phyloP scores from a whole-genome alignment of 2,113 vertebrate genomes.

The Thamnophis sirtalis region DNA sequence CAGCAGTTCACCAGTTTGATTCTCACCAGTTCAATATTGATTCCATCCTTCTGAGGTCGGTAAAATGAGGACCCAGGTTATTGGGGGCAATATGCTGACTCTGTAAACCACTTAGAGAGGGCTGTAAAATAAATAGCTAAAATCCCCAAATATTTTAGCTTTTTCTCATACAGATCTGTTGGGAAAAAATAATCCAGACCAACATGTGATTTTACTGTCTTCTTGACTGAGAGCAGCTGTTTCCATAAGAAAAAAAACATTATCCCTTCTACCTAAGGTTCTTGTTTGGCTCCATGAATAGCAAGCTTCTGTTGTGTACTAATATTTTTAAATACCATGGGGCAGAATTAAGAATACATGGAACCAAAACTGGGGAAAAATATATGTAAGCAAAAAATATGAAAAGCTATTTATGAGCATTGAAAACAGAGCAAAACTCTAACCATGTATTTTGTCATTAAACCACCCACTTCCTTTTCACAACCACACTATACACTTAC shows the following conservation, averaged over 20 bases:
- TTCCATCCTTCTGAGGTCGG: too few species aligned
- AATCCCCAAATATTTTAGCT: background rate
- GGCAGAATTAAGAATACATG: slow-evolving; percentile 1
- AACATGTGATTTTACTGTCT: background rate
- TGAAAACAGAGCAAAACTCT: slow-evolving; percentile 28
- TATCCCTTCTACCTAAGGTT: background rate
- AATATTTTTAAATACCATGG: background rate
- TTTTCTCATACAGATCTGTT: background rate
- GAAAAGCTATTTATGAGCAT: slow-evolving; percentile 15
- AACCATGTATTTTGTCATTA: slow-evolving; percentile 22
- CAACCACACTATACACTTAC: background rate
- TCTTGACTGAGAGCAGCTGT: background rate
- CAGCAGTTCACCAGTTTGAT: too few species aligned
- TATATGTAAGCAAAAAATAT: slow-evolving; percentile 2
- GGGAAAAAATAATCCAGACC: background rate
- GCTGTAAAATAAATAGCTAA: background rate
- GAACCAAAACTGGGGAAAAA: slow-evolving; percentile 25
- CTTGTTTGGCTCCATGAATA: background rate
- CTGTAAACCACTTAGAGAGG: too few species aligned
- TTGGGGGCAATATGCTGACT: too few species aligned
- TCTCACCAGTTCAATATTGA: too few species aligned
- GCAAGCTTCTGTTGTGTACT: background rate
- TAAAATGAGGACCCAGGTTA: too few species aligned
- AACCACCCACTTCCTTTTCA: slow-evolving; percentile 35
- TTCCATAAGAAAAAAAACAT: background rate